Evolutionary conservation across 2,113 vertebrate genomes (phyloP).

Genomic region (Capreolus pygargus): DNA sequence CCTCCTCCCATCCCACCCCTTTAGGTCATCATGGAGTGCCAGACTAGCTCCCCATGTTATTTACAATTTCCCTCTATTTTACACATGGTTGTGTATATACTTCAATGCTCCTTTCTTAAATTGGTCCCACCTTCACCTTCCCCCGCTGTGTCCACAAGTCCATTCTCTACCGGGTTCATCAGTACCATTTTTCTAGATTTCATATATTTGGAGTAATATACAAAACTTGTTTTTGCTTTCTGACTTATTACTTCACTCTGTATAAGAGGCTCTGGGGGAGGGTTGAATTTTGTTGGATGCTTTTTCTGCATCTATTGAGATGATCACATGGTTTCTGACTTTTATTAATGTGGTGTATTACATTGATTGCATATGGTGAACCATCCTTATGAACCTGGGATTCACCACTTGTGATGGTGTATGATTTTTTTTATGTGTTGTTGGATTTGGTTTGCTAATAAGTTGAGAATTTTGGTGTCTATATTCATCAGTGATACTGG

Average conservation of each 20-base stretch:
- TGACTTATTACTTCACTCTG: not conserved
- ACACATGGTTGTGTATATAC: not conserved
- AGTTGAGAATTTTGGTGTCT: not conserved
- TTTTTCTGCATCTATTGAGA: not conserved
- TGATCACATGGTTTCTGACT: not conserved
- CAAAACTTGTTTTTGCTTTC: not conserved
- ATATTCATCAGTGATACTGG: not conserved
- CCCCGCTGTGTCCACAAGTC: not conserved
- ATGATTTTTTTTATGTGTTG: not conserved
- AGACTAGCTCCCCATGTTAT: not conserved
- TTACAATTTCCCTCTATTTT: not conserved
- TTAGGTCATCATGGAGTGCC: not conserved
- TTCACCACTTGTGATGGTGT: not conserved
- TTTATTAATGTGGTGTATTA: not conserved
- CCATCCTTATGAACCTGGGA: not conserved
- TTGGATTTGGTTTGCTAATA: not conserved
- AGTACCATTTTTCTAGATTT: not conserved
- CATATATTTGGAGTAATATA: not conserved
- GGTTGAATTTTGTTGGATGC: not conserved
- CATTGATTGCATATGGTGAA: not conserved
- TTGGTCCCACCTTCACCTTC: not conserved
- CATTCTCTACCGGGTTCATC: not conserved
- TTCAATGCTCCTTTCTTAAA: not conserved
- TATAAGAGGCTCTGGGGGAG: not conserved
- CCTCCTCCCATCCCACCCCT: not conserved